Evolutionary conservation across 1,140 invertebrate species (phyloP), one percentile per base, ranked within the genome.

Genomic region (Protaetia brevitarsis): DNA sequence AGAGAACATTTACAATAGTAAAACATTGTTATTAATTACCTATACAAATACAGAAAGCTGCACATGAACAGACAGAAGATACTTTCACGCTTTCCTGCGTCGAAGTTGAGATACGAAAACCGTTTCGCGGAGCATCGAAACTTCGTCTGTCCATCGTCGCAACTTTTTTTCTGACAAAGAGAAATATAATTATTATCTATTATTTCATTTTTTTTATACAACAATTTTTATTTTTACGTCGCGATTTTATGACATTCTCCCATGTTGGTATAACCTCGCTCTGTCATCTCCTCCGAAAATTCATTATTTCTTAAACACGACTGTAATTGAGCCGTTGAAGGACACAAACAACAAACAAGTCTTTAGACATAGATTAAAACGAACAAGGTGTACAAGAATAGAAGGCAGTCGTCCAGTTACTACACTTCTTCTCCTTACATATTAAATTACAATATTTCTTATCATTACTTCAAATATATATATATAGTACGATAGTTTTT

Each of bases 261-360:
- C 27, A 31, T 29, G 57, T 59, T 59, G 57, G 57, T 29, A 13
- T 29, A 23, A 34, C 31, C 13, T 11, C 19, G 26, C 11, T 23
- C 23, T 10, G 16, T 56, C 27, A 26, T 57, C 23, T 57, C 27
- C 56, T 26, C n/a, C 8, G 13, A 34, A 34, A 34, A 34, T 34
- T 34, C 31, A 41, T 41, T 41, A n/a, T 28, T 59, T 59, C 30
- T 28, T 23, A 16, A 59, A 13, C 8, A 59, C 57, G 57, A 29
- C 57, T 31, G 26, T 59, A 51, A 23, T 23, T 13, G 57, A 59
- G 57, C 57, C 57, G 57, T 59, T 59, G 29, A 59, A 59, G 57
- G 57, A 59, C 57, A 59, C 27, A 59, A 59, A 59, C 57, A 59
- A 59, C 57, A 59, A 28, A 31, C 57, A 59, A 28, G 57, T 59